Percentiles rank a stretch among this genome's conserved stretches.
phyloP scores from a whole-genome alignment of 2,888 invertebrate genomes.

The Phyllotreta cruciferae region DNA sequence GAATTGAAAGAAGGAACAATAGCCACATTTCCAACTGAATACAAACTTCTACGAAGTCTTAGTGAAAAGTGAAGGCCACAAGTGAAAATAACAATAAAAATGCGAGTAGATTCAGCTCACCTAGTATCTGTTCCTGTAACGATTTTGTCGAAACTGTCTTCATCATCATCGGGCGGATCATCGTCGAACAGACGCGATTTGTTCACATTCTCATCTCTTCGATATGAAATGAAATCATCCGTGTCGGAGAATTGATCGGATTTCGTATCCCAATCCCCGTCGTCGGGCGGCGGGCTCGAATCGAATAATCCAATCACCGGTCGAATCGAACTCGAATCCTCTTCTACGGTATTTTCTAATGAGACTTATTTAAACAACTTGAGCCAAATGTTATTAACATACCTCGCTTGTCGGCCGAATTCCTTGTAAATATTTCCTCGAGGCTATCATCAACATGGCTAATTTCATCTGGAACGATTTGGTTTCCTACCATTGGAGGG shows the following conservation, averaged over 20 bases:
- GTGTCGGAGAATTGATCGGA: constrained; percentile 50
- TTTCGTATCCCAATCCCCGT: constrained; percentile 51
- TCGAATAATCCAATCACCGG: constrained; percentile 27
- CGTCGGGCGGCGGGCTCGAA: constrained; percentile 33
- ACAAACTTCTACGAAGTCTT: too few relatives aligned
- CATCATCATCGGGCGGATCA: constrained; percentile 50
- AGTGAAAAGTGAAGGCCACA: too few relatives aligned
- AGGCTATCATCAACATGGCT: not conserved
- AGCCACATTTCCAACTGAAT: too few relatives aligned
- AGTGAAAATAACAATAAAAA: too few relatives aligned
- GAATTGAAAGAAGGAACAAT: too few relatives aligned
- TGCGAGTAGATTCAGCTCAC: constrained; percentile 15
- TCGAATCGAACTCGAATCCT: not conserved
- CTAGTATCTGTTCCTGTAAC: constrained; percentile 45
- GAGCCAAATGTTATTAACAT: too few relatives aligned
- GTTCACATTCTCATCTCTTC: constrained; percentile 22
- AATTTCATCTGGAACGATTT: too few relatives aligned
- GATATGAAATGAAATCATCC: constrained; percentile 40
- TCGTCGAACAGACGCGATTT: constrained; percentile 50
- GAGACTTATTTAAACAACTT: too few relatives aligned
- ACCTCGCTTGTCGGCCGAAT: too few relatives aligned
- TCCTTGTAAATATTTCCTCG: too few relatives aligned
- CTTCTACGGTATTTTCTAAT: not conserved
- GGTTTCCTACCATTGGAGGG: not conserved
- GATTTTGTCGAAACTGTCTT: constrained; percentile 46